phyloP scores from a whole-genome alignment of 2,113 vertebrate genomes.

The Condylura cristata region DNA sequence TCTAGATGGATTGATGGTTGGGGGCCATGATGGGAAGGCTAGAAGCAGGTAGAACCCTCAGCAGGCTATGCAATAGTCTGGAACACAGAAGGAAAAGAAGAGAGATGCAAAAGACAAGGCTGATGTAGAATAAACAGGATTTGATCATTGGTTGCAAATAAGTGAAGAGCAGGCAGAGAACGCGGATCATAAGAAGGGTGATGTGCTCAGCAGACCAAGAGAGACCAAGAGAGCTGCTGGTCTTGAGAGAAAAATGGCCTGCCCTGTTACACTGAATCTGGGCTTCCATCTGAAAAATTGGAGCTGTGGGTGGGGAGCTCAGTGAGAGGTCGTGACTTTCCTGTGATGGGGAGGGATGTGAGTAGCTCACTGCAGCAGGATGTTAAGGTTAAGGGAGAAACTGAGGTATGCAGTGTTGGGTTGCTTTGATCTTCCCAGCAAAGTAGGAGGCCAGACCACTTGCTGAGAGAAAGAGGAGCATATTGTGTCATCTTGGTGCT shows the following conservation, averaged over 20 bases:
- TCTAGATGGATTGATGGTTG: background rate
- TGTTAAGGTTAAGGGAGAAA: background rate
- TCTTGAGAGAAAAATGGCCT: background rate
- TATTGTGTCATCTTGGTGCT: background rate
- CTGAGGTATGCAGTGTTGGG: fast-evolving
- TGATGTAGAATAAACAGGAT: background rate
- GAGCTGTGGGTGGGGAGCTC: background rate
- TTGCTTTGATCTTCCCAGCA: background rate
- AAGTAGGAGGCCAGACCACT: background rate
- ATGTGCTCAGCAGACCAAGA: background rate
- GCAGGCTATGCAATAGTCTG: background rate
- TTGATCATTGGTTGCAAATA: background rate
- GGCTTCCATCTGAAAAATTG: background rate
- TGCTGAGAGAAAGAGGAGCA: background rate
- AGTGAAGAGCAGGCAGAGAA: background rate
- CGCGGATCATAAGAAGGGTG: too few species aligned
- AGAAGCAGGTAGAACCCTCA: background rate
- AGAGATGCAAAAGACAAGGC: background rate
- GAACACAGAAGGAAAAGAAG: background rate
- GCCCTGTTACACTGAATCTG: background rate
- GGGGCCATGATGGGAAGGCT: background rate
- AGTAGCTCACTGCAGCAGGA: too few species aligned
- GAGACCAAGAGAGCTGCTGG: background rate
- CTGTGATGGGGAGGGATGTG: background rate
- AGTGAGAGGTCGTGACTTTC: background rate